A percentile compares a stretch with the other conserved stretches of the same genome.
These are phyloP conservation scores for Acomys russatus DNA, from an alignment of 2,797 vertebrate genomes.

Conservation along the genomic window DNA sequence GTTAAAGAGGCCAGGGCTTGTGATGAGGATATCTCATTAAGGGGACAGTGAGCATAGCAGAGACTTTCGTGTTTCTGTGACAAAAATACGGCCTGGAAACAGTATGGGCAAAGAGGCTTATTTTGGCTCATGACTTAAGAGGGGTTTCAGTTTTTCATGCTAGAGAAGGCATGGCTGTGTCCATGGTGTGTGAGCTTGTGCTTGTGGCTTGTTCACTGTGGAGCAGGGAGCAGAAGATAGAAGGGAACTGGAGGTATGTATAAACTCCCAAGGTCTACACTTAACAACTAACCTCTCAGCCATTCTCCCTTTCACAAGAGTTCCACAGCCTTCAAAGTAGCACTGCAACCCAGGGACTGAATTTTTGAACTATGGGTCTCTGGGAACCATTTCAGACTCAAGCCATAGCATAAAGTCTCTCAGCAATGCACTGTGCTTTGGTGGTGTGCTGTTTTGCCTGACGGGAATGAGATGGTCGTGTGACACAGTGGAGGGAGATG, in stretches of 20 bases:
- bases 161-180: background rate
- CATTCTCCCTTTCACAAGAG: background rate
- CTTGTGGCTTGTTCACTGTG: background rate
- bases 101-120: background rate
- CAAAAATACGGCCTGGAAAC: background rate
- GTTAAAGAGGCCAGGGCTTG: background rate
- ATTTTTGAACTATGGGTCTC: background rate
- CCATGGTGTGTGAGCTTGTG: background rate
- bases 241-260: background rate
- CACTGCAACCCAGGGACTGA: too few species aligned
- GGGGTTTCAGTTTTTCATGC: background rate
- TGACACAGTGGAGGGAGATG: background rate
- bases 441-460: fast-evolving
- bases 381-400: background rate
- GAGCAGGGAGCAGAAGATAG: background rate
- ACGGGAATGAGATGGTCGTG: fast-evolving
- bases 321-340: background rate
- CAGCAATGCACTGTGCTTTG: background rate
- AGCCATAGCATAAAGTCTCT: background rate
- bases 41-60: too few species aligned
- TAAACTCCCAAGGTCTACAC: background rate
- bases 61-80: background rate
- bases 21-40: background rate
- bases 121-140: background rate
- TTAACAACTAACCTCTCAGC: background rate